phyloP scores from a whole-genome alignment of 2,888 invertebrate genomes.

The Panorpa germanica region DNA sequence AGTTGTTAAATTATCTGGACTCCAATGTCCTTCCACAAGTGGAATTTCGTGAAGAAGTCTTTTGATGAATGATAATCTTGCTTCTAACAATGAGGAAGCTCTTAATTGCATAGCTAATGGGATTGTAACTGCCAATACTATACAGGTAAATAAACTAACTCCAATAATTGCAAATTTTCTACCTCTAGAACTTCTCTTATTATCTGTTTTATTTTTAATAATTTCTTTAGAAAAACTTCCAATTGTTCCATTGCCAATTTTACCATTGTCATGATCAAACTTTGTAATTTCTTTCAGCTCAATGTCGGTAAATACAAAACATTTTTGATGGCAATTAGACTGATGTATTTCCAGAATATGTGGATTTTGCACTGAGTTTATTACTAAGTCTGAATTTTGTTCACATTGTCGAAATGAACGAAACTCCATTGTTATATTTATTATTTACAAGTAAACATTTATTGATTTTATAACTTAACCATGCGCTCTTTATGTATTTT shows the following conservation, averaged over 20 bases:
- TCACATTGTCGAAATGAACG: no score
- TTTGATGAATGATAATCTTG: constrained; percentile 31
- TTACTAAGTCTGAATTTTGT: no score
- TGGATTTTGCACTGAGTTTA: constrained; percentile 24
- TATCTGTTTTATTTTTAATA: constrained; percentile 21
- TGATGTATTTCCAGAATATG: constrained; percentile 24
- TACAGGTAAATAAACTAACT: no score
- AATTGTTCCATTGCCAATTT: constrained; percentile 21
- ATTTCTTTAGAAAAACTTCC: no score
- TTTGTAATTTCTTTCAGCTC: constrained; percentile 25
- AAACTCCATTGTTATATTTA: no score
- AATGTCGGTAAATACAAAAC: constrained; percentile 24
- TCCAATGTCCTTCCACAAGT: constrained; percentile 31
- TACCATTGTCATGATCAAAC: constrained; percentile 22
- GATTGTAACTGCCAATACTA: no score
- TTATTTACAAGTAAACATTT: no score
- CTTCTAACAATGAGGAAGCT: constrained; percentile 33
- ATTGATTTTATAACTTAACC: no score
- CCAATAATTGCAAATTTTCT: no score
- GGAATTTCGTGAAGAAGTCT: constrained; percentile 32
- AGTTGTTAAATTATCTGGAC: constrained; percentile 15
- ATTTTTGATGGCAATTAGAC: constrained; percentile 24
- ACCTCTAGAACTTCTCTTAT: no score
- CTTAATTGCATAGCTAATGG: constrained; percentile 33
- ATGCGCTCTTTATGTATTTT: no score